Evolutionary conservation across 1,140 invertebrate genomes (phyloP).

Genomic region (Elysia chlorotica): DNA sequence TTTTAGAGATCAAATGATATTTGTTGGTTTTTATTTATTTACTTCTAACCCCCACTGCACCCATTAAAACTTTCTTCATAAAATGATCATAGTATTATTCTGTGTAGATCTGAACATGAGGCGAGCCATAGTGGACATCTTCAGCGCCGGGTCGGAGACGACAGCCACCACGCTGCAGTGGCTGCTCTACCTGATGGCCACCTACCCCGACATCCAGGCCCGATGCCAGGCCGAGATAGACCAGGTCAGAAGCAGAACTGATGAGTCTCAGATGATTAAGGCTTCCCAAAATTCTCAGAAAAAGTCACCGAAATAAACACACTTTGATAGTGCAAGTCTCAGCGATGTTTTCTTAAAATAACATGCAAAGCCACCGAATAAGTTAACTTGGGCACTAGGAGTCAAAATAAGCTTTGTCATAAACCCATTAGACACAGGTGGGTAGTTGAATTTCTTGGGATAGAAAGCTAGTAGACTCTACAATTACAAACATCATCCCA

Average conservation of each 20-base stretch:
- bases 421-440: too few relatives aligned
- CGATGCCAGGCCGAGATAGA: conserved; percentile 83
- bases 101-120: conserved; percentile 47
- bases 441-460: too few relatives aligned
- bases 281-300: neutral
- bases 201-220: conserved; percentile 74
- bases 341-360: neutral
- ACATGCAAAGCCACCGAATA: neutral
- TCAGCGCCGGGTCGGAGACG: conserved; percentile 90
- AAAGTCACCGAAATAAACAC: too few relatives aligned
- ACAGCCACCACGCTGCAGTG: conserved; percentile 84
- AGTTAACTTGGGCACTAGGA: neutral
- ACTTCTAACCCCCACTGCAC: neutral
- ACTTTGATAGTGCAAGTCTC: too few relatives aligned
- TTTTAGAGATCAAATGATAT: neutral
- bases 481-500: too few relatives aligned
- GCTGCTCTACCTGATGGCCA: conserved; percentile 83
- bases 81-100: neutral
- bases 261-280: neutral
- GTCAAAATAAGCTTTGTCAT: neutral
- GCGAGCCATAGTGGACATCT: conserved; percentile 71
- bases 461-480: too few relatives aligned
- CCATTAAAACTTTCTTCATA: neutral
- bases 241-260: conserved; percentile 23
- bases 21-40: neutral